phyloP scores from a whole-genome alignment of 35 echinoderm and acorn worm species.

The Eucidaris tribuloides region DNA sequence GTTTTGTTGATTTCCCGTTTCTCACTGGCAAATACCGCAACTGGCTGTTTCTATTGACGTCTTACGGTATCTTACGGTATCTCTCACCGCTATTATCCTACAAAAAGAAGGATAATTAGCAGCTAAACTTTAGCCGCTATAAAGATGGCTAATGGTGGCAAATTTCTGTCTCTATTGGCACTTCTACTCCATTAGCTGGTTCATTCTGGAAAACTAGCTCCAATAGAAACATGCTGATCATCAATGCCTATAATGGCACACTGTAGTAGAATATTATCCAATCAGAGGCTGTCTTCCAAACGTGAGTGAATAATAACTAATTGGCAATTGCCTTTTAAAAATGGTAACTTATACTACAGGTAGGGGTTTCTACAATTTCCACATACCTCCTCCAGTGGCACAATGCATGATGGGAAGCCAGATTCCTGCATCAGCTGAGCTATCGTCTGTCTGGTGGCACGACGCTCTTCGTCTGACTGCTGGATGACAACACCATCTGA shows the following conservation, averaged over 20 bases:
- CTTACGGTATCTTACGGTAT: too few relatives aligned
- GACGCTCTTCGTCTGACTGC: constrained; percentile 15
- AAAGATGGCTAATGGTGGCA: too few relatives aligned
- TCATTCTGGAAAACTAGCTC: background rate
- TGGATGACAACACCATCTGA: constrained; percentile 34
- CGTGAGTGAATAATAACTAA: background rate
- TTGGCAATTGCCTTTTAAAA: background rate
- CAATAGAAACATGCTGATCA: background rate
- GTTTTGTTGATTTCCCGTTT: too few relatives aligned
- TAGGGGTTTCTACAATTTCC: background rate
- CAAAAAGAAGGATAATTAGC: too few relatives aligned
- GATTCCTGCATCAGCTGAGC: constrained; percentile 20
- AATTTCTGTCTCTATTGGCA: too few relatives aligned
- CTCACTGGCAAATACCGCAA: too few relatives aligned
- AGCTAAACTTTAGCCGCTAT: too few relatives aligned
- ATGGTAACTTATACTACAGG: background rate
- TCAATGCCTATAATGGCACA: too few relatives aligned
- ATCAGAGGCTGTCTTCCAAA: background rate
- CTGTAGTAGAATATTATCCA: background rate
- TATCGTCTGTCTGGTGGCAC: constrained; percentile 8
- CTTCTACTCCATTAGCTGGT: background rate
- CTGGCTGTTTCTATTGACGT: too few relatives aligned
- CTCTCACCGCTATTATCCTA: too few relatives aligned
- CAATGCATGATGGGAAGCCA: constrained; percentile 33
- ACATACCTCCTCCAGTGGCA: constrained; percentile 45